These are phyloP conservation scores for Staurois parvus DNA, from an alignment of 2,797 vertebrate species.

Conservation along the genomic window DNA sequence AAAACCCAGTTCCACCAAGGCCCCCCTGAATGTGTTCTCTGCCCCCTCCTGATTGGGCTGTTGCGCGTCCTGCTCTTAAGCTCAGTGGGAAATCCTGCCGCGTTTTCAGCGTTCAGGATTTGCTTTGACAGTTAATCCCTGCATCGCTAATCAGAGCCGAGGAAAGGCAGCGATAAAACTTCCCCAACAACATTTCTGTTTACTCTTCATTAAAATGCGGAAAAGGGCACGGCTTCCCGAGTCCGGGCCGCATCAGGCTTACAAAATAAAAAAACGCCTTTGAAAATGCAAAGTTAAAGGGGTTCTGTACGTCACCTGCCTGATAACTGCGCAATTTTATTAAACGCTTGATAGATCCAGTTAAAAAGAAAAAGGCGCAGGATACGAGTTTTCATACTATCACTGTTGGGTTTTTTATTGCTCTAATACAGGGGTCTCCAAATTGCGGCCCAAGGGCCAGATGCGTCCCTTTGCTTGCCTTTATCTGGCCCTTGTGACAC, in stretches of 20 bases:
- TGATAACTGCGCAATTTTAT: no score
- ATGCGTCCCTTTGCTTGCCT: no score
- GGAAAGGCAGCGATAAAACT: neutral
- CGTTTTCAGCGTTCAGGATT: neutral
- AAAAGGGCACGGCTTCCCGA: neutral
- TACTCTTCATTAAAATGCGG: slow-evolving; percentile 17
- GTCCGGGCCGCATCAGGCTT: neutral
- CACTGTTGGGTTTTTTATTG: no score
- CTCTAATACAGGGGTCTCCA: no score
- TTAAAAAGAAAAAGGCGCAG: no score
- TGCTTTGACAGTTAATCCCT: slow-evolving; percentile 9
- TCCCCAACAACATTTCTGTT: neutral
- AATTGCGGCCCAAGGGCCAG: no score
- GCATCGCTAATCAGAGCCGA: slow-evolving; percentile 1
- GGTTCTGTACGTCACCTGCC: neutral
- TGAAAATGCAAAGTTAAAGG: neutral
- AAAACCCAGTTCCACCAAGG: slow-evolving; percentile 39
- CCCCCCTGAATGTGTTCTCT: slow-evolving; percentile 9
- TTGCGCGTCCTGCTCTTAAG: neutral
- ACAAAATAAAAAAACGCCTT: neutral
- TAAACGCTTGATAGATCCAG: no score
- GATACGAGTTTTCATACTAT: no score
- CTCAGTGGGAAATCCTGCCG: slow-evolving; percentile 26
- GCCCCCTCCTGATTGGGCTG: neutral
- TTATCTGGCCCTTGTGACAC: no score